Evolutionary conservation across 2,797 vertebrate species (phyloP), one percentile per base, ranked within the genome.

Genomic region (Scolopax rusticola): DNA sequence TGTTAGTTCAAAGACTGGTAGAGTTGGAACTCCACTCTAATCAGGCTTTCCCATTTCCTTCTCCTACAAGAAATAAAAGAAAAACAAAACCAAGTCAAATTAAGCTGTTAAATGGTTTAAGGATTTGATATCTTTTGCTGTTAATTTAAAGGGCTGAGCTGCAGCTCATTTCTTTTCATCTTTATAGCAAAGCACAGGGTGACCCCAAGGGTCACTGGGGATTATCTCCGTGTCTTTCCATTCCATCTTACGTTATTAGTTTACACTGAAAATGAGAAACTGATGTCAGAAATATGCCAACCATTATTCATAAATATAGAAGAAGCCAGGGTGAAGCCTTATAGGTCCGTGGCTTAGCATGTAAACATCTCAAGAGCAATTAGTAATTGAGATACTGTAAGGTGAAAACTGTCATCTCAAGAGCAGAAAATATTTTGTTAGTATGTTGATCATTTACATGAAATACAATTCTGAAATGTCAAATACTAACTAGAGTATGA

Each of bases 101-200:
- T 97, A 97, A 97, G 96, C 97, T 96, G 94, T 97, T 97, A 97
- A 97, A 86, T 67, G 88, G 73, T 90, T 96, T 71, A 95, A 93
- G 89, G 89, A 93, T 92, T 91, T 97, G 84, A 91, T 95, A 94
- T 96, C 84, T 91, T 97, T 96, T 84, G 77, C 74, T 95, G 70
- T 95, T 95, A 94, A 96, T 95, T 97, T 96, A 91, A 97, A 95
- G 68, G 54, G 74, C 78, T 82, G 75, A 96, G 94, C 89, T 70
- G 57, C 90, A 94, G 67, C 84, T 97, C 91, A 91, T 94, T 96
- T 96, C 89, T 96, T 96, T 96, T 97, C 92, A 95, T 97, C 95
- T 97, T 94, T 89, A 94, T 60, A 92, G 76, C 77, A 87, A 92
- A 95, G 87, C 43, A 74, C 45, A 79, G 79, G 24, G 63, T 97